Evolutionary conservation across 1,140 invertebrate genomes (phyloP).

Genomic region (Scylla paramamosain): DNA sequence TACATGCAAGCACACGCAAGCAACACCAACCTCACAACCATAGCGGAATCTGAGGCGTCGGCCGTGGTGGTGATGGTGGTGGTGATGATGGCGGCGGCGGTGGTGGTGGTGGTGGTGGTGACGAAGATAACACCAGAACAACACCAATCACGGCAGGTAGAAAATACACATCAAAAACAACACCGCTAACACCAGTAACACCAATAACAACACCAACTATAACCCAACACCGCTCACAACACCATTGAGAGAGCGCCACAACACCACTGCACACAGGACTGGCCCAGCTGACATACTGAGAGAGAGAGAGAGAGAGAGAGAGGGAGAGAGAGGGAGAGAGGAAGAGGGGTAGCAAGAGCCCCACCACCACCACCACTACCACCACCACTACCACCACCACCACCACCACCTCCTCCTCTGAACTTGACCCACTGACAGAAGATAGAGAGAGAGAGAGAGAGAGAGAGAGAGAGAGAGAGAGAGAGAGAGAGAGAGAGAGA

Average conservation of each 20-base stretch:
- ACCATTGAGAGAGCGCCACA: background rate
- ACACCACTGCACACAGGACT: background rate
- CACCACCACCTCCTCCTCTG: background rate
- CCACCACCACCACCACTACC: background rate
- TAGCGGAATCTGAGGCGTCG: background rate
- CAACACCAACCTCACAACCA: background rate
- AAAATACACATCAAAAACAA: background rate
- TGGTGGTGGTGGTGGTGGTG: background rate
- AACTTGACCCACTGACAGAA: slow-evolving; percentile 11
- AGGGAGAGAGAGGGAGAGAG: background rate
- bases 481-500: background rate
- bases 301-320: background rate
- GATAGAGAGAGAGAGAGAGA: background rate
- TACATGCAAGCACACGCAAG: no score
- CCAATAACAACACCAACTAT: background rate
- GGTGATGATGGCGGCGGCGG: background rate
- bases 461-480: background rate
- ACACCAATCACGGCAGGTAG: no score
- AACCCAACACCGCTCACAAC: background rate
- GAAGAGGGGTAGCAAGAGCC: background rate
- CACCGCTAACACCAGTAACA: background rate
- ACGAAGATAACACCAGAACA: no score
- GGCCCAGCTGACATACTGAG: background rate
- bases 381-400: background rate
- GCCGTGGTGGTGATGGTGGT: background rate